These are phyloP conservation scores for Blastobasis lacticolella DNA, from an alignment of 2,888 invertebrate species.

Conservation along the genomic window DNA sequence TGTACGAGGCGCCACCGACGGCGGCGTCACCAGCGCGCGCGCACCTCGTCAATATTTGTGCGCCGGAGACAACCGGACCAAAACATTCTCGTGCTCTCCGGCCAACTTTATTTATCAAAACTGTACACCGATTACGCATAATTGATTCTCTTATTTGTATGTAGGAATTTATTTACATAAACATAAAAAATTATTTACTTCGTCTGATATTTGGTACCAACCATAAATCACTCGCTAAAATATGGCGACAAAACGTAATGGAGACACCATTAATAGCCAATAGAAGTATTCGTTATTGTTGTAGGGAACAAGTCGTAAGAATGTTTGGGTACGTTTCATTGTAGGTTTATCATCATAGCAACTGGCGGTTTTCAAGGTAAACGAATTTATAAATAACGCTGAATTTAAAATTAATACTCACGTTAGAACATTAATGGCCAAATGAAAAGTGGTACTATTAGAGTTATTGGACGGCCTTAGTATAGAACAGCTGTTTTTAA, in stretches of 20 bases:
- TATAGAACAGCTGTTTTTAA: no score
- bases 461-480: no score
- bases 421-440: no score
- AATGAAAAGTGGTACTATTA: no score
- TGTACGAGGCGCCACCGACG: constrained; percentile 54
- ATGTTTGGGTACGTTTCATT: constrained; percentile 30
- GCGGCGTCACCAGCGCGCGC: constrained; percentile 8
- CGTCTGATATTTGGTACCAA: constrained; percentile 1
- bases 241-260: background rate
- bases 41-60: constrained; percentile 56
- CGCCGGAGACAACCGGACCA: constrained; percentile 3
- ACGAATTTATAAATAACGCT: constrained; percentile 46
- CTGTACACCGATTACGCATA: constrained; percentile 6
- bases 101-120: constrained; percentile 13
- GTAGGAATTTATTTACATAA: constrained; percentile 5
- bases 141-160: constrained; percentile 5
- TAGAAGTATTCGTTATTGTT: no score
- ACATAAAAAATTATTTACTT: background rate
- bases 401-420: constrained; percentile 43
- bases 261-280: no score
- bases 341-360: constrained; percentile 43
- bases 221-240: constrained; percentile 5
- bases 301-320: background rate
- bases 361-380: constrained; percentile 54
- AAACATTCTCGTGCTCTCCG: constrained; percentile 35